Conservation (phyloP, 1,140 invertebrate genomes). For the Scaptodrosophila lebanonensis region DNA sequence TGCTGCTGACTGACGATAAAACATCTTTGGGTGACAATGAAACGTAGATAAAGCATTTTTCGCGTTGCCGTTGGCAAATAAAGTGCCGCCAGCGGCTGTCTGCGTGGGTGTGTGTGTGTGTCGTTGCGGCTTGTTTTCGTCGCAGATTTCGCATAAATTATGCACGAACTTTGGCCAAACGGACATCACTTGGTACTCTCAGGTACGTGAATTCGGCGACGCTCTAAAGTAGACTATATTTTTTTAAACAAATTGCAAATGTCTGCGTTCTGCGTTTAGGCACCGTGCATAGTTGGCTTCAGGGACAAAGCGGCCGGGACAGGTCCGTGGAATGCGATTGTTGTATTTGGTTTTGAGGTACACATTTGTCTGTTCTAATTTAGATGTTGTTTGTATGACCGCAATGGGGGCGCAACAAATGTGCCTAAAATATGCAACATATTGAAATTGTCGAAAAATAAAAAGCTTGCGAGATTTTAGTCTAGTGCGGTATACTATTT, state of each 20-base stretch:
- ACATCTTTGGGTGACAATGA: slow-evolving; percentile 61
- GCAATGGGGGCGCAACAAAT: too few species aligned
- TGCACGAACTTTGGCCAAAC: slow-evolving; percentile 41
- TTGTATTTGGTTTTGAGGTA: too few species aligned
- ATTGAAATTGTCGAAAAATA: too few species aligned
- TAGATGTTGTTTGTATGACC: too few species aligned
- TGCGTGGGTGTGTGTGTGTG: slow-evolving; percentile 1
- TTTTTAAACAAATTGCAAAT: slow-evolving; percentile 57
- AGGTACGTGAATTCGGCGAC: slow-evolving; percentile 5
- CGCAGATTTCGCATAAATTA: slow-evolving; percentile 72
- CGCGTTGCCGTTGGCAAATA: slow-evolving; percentile 53
- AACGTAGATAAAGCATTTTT: slow-evolving; percentile 73
- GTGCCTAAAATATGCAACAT: too few species aligned
- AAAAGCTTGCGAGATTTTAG: too few species aligned
- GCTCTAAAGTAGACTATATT: slow-evolving; percentile 27
- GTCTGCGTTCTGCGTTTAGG: slow-evolving; percentile 7
- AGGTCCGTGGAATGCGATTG: too few species aligned
- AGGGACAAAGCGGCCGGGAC: too few species aligned
- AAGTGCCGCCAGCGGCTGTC: slow-evolving; percentile 37
- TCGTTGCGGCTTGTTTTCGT: slow-evolving; percentile 43
- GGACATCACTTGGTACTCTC: background rate
- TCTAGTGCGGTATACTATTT: too few species aligned
- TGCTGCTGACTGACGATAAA: slow-evolving; percentile 60
- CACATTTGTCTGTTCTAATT: too few species aligned
- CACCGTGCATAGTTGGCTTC: too few species aligned